These are phyloP conservation scores for Pampus argenteus DNA, from an alignment of 2,797 vertebrate genomes.

Conservation along the genomic window DNA sequence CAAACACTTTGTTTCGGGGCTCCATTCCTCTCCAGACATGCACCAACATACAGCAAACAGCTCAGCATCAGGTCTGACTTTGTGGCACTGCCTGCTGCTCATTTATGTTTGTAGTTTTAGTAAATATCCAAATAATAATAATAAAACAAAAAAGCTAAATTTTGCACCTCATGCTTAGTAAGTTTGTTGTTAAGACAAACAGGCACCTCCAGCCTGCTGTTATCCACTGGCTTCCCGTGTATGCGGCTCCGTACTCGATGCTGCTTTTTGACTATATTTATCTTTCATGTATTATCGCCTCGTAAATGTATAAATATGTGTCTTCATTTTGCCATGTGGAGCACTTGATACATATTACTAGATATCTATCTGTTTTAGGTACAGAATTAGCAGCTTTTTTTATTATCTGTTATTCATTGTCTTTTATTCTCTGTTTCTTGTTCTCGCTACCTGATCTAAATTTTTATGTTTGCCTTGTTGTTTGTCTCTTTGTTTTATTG, in stretches of 20 bases:
- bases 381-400: neutral
- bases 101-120: no score
- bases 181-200: no score
- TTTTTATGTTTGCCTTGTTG: constrained; percentile 16
- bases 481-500: constrained; percentile 14
- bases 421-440: neutral
- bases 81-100: no score
- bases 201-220: neutral
- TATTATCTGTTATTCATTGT: neutral
- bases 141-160: no score
- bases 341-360: neutral
- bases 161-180: no score
- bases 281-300: neutral
- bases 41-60: no score
- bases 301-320: neutral
- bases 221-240: neutral
- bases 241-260: neutral
- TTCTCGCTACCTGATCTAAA: constrained; percentile 2
- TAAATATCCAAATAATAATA: no score
- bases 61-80: no score
- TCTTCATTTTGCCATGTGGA: no score
- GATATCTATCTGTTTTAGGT: neutral
- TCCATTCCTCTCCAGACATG: no score
- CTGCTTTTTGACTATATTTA: neutral
- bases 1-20: no score